These are phyloP conservation scores for Orius insidiosus DNA, from an alignment of 1,140 invertebrate species.

Conservation along the genomic window DNA sequence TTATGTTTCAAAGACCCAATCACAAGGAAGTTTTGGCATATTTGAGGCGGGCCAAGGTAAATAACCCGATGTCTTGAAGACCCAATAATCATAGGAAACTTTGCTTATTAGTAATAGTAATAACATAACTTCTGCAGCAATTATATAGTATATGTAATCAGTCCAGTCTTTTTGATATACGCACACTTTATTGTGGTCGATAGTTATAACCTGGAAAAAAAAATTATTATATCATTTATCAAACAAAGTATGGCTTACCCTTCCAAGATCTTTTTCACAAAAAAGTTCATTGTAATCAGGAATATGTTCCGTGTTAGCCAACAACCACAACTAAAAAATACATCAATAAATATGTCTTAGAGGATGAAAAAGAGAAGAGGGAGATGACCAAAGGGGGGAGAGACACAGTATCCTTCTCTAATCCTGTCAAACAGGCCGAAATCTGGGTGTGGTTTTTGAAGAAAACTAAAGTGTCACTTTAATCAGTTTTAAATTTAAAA, in stretches of 20 bases:
- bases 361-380: no score
- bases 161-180: slow-evolving; percentile 63
- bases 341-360: no score
- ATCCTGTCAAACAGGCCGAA: no score
- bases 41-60: slow-evolving; percentile 71
- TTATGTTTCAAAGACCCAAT: slow-evolving; percentile 48
- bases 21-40: slow-evolving; percentile 69
- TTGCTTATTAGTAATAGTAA: slow-evolving; percentile 51
- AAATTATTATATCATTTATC: neutral
- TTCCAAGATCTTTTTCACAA: slow-evolving; percentile 47
- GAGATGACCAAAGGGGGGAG: no score
- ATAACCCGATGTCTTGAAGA: slow-evolving; percentile 69
- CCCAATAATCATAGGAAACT: slow-evolving; percentile 71
- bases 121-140: slow-evolving; percentile 48
- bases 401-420: no score
- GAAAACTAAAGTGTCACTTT: no score
- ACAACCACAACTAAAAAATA: slow-evolving; percentile 44
- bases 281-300: slow-evolving; percentile 48
- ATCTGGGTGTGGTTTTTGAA: no score
- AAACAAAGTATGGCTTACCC: slow-evolving; percentile 20
- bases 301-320: slow-evolving; percentile 44
- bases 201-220: slow-evolving; percentile 37
- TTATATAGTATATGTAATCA: slow-evolving; percentile 70
- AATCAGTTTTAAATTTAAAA: no score
- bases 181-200: slow-evolving; percentile 52